Evolutionary conservation across 1,140 invertebrate species (phyloP), one percentile per base, ranked within the genome.

Genomic region (Drosophila serrata): DNA sequence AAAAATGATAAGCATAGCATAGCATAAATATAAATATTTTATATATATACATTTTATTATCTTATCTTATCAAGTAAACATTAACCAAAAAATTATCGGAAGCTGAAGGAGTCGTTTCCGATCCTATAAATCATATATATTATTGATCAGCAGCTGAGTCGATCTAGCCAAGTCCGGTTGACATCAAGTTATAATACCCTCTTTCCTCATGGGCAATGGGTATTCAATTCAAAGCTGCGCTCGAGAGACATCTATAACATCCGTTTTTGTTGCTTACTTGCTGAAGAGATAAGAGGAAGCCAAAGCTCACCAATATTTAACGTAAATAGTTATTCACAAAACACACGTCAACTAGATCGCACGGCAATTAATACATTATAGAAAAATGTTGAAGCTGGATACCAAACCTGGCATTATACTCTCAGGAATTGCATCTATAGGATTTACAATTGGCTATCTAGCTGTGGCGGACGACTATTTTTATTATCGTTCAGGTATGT

Each of bases 341-440:
- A 35, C 35, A 35, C 49, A 35, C 49, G 12, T 35, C 17, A 53
- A 35, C 4, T 7, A 35, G 31, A 53, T 22, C 49, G 31, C 31
- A 53, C 49, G 49, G 19, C 19, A 53, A 53, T 29, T 13, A 19
- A 19, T 42, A 19, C 5, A 19, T 19, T 35, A 22, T 15, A 53
- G 13, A 53, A 51, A 35, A 4, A 53, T 53, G 49, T 15, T 53
- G 31, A 53, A 22, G 17, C 17, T 53, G 17, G 31, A 53, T 15
- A 53, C 49, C 8, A 53, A 35, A 15, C 49, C 31, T 15, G 49
- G 49, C 12, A 53, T 53, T 7, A 22, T 53, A 53, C 35, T 53
- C 49, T 53, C 49, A 1, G 49, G 7, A 53, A 35, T 53, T 35
- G 31, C 5, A 9, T 19, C 49, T 15, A 53, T 53, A 22, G 31